Percentiles rank a stretch among this genome's conserved stretches.
These are phyloP conservation scores for Pogonomyrmex californicus DNA, from an alignment of 1,140 invertebrate genomes.

Conservation along the genomic window DNA sequence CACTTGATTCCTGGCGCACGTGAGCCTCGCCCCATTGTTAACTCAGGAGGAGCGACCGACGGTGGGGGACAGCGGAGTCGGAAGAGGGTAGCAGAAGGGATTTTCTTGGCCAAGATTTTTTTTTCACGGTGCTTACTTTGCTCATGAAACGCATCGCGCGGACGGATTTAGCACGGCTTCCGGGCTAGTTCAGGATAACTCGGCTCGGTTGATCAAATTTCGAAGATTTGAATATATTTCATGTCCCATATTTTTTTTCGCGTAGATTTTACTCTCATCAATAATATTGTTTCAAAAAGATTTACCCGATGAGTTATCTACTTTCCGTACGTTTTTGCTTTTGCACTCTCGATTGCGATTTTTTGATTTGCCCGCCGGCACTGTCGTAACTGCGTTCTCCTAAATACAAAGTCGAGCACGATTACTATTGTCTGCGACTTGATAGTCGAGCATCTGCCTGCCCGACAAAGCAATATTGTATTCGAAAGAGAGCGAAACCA, in stretches of 20 bases:
- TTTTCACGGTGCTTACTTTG: conserved; percentile 76
- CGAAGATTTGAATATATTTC: conserved; percentile 41
- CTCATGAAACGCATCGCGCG: conserved; percentile 58
- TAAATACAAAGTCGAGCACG: conserved; percentile 75
- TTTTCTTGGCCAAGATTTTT: conserved; percentile 83
- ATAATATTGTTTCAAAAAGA: background rate
- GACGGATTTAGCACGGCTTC: conserved; percentile 51
- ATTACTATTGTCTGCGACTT: conserved; percentile 80
- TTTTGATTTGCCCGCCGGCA: conserved; percentile 63
- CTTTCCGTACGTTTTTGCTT: background rate
- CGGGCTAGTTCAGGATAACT: background rate
- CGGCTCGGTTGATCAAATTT: conserved; percentile 12
- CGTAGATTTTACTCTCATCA: background rate
- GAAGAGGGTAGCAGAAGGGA: conserved; percentile 71
- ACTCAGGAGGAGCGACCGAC: conserved; percentile 77
- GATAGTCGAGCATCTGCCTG: conserved; percentile 75
- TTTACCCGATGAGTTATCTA: background rate
- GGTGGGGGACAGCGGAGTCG: conserved; percentile 17
- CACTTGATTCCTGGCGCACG: conserved; percentile 87
- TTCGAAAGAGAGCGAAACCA: conserved; percentile 80
- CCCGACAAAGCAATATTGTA: conserved; percentile 79
- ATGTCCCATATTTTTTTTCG: background rate
- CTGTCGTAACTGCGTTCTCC: conserved; percentile 59
- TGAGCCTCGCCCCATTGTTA: conserved; percentile 87
- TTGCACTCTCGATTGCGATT: conserved; percentile 54